These are phyloP conservation scores for Mercenaria mercenaria DNA, from an alignment of 1,140 invertebrate species.

Conservation along the genomic window DNA sequence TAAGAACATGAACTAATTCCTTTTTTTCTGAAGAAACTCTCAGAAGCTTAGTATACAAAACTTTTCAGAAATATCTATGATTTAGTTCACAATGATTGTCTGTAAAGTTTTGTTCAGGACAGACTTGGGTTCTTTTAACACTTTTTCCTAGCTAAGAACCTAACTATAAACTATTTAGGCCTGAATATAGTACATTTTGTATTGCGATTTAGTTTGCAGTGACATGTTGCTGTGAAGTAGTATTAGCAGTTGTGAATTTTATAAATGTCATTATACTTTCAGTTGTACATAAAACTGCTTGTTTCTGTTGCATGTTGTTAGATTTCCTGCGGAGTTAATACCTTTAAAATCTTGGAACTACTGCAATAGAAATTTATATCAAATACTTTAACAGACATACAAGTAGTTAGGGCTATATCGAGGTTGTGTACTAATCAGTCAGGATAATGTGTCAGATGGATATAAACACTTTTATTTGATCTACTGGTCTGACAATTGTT, in stretches of 20 bases:
- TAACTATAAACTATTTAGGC: neutral
- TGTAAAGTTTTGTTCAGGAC: no score
- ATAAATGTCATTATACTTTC: neutral
- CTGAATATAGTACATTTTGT: neutral
- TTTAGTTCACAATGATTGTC: no score
- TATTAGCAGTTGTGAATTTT: neutral
- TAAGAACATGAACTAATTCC: no score
- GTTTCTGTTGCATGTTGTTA: neutral
- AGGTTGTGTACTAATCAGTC: no score
- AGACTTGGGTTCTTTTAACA: no score
- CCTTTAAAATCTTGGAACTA: neutral
- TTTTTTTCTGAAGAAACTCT: no score
- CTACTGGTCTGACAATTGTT: no score
- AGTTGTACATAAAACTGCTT: neutral
- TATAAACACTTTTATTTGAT: no score
- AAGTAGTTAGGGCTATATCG: neutral
- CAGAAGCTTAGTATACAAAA: no score
- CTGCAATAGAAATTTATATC: neutral
- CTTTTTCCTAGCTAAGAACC: no score
- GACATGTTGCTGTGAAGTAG: neutral
- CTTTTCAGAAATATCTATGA: no score
- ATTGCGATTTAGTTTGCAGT: neutral
- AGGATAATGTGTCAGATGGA: no score
- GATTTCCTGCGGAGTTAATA: neutral
- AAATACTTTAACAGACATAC: neutral